These are phyloP conservation scores for Avahi laniger DNA, from an alignment of 2,797 vertebrate species.

Conservation along the genomic window DNA sequence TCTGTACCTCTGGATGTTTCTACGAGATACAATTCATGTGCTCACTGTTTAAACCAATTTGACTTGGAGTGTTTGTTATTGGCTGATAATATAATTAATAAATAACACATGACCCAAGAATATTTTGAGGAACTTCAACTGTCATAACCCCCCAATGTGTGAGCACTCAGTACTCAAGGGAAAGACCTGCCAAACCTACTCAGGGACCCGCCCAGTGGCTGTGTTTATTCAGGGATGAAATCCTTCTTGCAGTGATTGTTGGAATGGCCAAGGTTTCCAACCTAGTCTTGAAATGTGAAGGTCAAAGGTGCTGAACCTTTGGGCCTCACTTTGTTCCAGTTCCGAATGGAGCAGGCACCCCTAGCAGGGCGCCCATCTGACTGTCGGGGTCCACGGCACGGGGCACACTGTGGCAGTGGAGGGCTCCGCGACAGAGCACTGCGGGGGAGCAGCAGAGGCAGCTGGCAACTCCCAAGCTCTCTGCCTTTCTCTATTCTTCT, in stretches of 20 bases:
- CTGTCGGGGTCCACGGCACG: accelerated
- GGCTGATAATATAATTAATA: not conserved
- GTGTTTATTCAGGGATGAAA: not conserved
- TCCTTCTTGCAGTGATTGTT: not conserved
- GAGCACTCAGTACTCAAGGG: not conserved
- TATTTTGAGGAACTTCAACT: not conserved
- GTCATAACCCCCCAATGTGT: accelerated
- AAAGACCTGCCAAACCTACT: not conserved
- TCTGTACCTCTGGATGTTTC: not conserved
- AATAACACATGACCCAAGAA: not conserved
- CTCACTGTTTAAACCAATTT: not conserved
- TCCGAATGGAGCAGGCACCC: not conserved
- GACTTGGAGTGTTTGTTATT: not conserved
- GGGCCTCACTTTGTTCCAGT: not conserved
- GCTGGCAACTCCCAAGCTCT: not conserved
- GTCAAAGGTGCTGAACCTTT: not conserved
- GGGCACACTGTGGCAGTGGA: not conserved
- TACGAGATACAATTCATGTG: accelerated
- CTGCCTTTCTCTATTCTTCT: not conserved
- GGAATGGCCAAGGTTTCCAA: not conserved
- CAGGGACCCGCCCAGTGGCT: accelerated
- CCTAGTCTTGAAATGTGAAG: not conserved
- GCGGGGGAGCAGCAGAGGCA: not conserved
- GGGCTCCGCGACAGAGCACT: not conserved
- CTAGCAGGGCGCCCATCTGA: not conserved